Base-by-base conservation (phyloP, 2,113 vertebrate species). In the Pipra filicauda region DNA sequence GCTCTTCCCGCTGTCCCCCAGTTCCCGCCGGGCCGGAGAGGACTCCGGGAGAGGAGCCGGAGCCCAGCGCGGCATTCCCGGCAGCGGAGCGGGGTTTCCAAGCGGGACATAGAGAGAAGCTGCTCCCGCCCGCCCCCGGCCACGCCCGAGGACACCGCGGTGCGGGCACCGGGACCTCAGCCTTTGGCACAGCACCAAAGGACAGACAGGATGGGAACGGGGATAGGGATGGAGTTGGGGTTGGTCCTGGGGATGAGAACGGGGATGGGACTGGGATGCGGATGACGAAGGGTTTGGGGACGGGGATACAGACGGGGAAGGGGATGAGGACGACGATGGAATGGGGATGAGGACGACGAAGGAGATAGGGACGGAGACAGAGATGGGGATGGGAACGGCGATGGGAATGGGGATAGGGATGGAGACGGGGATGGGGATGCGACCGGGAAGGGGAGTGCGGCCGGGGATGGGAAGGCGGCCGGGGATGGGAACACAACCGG, bases 181-280 rank as follows among this genome's bases (percentile, higher is more conserved):
- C 35, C 23, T 15, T 1, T 5, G n/a, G 8, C 15, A 20, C 35
- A 5, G 41, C 33, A 33, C 16, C 39, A 11, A 20, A 5, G 49
- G 41, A 9, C 19, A 10, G 27, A 1, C 8, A 19, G 31, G 9
- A 20, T 3, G 35, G 22, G 33, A 2, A 18, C 10, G 48, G 21
- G n/a, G 1, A 17, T 2, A 35, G 64, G n/a, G 27, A 14, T 17
- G 26, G 43, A 15, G 7, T 21, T 1, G 13, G 31, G 33, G 6
- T 35, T 6, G 14, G 57, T 23, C 13, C 35, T 27, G 24, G 11
- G 35, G 12, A 9, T 12, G 7, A 21, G 11, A 20, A 33, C 5
- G 3, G 10, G 4, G 26, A 44, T 1, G 10, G 46, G 46, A 48
- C 22, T 11, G 22, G 2, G 8, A 27, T 3, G 9, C 20, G 5